phyloP scores from a whole-genome alignment of 2,888 invertebrate genomes.

The Spodoptera exigua region DNA sequence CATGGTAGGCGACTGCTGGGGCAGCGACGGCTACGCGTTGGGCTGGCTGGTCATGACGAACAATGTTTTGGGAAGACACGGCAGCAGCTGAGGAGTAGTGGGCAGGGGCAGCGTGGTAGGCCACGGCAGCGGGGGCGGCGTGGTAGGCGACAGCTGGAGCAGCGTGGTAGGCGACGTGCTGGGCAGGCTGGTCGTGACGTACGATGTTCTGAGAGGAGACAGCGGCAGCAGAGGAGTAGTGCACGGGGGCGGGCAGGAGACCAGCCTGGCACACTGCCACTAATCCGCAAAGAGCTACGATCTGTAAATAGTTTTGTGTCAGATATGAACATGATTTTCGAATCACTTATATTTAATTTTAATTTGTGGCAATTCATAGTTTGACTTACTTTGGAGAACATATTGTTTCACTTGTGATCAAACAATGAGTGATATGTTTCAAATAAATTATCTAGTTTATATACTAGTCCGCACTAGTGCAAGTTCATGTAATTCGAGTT shows the following conservation, averaged over 20 bases:
- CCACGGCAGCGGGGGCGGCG: constrained; percentile 59
- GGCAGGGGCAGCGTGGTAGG: constrained; percentile 56
- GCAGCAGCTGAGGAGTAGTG: constrained; percentile 71
- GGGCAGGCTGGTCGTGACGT: constrained; percentile 67
- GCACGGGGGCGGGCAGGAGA: constrained; percentile 69
- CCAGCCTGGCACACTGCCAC: constrained; percentile 71
- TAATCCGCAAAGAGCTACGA: constrained; percentile 68
- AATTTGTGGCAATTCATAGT: too few relatives aligned
- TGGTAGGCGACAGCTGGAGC: constrained; percentile 55
- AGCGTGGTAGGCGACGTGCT: constrained; percentile 44
- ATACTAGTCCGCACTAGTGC: constrained; percentile 37
- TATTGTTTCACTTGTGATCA: constrained; percentile 62
- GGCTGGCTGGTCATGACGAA: constrained; percentile 68
- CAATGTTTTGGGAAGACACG: constrained; percentile 67
- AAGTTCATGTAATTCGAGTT: constrained; percentile 9
- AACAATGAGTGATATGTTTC: constrained; percentile 60
- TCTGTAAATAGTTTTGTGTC: constrained; percentile 55
- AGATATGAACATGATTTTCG: too few relatives aligned
- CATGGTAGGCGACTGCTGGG: constrained; percentile 41
- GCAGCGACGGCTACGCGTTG: constrained; percentile 56
- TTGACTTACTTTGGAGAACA: too few relatives aligned
- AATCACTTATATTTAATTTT: too few relatives aligned
- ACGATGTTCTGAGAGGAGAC: constrained; percentile 69
- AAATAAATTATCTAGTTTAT: constrained; percentile 14
- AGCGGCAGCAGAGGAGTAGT: constrained; percentile 70